Conservation (phyloP, 2,888 invertebrate genomes). For the Seira ritae region DNA sequence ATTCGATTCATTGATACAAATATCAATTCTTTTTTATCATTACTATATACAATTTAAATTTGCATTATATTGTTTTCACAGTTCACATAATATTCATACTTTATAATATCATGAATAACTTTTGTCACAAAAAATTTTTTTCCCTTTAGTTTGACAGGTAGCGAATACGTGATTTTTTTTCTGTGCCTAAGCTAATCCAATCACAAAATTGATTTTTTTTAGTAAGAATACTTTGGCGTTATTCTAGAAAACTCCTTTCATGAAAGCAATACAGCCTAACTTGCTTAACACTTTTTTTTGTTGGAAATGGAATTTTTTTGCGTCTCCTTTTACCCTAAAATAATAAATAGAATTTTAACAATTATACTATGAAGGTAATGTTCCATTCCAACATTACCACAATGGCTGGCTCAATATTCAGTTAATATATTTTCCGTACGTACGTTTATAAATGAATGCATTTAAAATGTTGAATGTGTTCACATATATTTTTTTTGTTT, state of each 20-base stretch:
- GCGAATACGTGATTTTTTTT: conserved; percentile 29
- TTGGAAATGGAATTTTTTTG: background rate
- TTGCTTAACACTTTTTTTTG: background rate
- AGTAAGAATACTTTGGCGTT: no score
- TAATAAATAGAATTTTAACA: background rate
- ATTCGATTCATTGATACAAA: no score
- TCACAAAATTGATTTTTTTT: background rate
- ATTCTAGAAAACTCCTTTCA: background rate
- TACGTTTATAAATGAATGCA: no score
- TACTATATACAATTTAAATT: no score
- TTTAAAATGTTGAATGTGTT: background rate
- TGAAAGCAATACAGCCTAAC: background rate
- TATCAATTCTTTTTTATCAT: no score
- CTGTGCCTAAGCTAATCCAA: background rate
- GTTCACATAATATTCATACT: no score
- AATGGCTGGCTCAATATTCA: conserved; percentile 12
- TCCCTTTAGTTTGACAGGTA: conserved; percentile 39
- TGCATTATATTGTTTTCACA: no score
- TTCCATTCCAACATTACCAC: background rate
- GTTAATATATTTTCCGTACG: no score
- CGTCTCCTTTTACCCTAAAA: background rate
- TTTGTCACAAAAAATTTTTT: conserved; percentile 1
- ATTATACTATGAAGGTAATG: background rate
- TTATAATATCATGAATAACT: background rate
- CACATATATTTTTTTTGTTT: background rate